Evolutionary conservation across 2,797 vertebrate species (phyloP).

Genomic region (Esox masquinongy): DNA sequence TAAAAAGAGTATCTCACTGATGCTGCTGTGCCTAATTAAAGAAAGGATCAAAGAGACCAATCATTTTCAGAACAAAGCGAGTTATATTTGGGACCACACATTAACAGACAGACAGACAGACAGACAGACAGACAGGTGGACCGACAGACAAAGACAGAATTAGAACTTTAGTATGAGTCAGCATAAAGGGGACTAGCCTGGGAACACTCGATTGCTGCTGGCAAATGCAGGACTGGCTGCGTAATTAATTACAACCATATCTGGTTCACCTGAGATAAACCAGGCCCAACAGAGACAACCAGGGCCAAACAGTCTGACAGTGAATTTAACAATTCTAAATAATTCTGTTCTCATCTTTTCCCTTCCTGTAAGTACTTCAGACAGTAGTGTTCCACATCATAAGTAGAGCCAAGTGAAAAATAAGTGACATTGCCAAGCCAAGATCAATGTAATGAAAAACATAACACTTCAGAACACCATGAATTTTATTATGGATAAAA

Average conservation of each 20-base stretch:
- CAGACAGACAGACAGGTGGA: conserved; percentile 20
- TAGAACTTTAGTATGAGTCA: background rate
- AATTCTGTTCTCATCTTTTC: background rate
- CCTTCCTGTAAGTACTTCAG: background rate
- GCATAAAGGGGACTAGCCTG: background rate
- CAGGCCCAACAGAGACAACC: background rate
- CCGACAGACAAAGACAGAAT: conserved; percentile 15
- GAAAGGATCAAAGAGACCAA: background rate
- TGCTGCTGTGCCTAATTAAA: background rate
- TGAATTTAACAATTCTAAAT: background rate
- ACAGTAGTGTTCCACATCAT: background rate
- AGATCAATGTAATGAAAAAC: too few species aligned
- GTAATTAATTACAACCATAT: background rate
- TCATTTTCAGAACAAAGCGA: background rate
- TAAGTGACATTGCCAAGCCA: too few species aligned
- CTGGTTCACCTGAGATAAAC: background rate
- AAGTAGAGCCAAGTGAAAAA: background rate
- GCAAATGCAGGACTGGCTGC: background rate
- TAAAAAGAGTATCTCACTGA: background rate
- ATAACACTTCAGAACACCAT: too few species aligned
- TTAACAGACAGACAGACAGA: background rate
- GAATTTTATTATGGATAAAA: too few species aligned
- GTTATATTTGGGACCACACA: conserved; percentile 39
- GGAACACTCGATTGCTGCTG: background rate
- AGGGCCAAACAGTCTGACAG: background rate